A percentile compares a stretch with the other conserved stretches of the same genome.
phyloP scores from a whole-genome alignment of 2,888 invertebrate genomes.

The Saturnia pavonia region DNA sequence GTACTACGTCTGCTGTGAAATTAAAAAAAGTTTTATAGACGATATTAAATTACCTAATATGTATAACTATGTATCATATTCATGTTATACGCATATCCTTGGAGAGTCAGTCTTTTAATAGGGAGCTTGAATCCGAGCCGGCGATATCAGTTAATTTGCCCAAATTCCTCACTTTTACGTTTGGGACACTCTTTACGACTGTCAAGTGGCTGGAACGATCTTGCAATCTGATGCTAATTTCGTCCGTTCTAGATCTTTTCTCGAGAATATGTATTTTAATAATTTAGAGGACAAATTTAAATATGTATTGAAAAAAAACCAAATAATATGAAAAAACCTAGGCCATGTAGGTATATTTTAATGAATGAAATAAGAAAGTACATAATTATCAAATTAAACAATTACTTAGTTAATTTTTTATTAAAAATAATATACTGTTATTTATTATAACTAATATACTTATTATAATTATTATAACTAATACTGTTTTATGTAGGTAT shows the following conservation, averaged over 20 bases:
- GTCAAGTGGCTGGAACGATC: conserved; percentile 15
- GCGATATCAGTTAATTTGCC: conserved; percentile 21
- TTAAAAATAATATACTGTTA: neutral
- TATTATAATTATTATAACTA: too few relatives aligned
- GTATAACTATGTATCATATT: neutral
- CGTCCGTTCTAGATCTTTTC: neutral
- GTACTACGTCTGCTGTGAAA: too few relatives aligned
- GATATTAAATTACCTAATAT: neutral
- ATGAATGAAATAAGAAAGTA: neutral
- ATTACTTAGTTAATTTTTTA: neutral
- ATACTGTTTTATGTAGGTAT: neutral
- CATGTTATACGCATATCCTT: neutral
- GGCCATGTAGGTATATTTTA: neutral
- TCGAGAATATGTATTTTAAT: neutral
- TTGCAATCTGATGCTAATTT: conserved; percentile 17
- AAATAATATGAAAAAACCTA: neutral
- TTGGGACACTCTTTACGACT: conserved; percentile 16
- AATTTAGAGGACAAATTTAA: neutral
- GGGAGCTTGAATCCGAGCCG: conserved; percentile 12
- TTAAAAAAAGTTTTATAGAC: too few relatives aligned
- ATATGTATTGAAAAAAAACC: neutral
- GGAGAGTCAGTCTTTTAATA: conserved; percentile 6
- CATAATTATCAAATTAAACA: neutral
- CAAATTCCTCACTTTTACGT: conserved; percentile 12
- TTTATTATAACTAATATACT: too few relatives aligned